Evolutionary conservation across 2,888 invertebrate genomes (phyloP), one percentile per base, ranked within the genome.

Genomic region (Gymnosoma rotundatum): DNA sequence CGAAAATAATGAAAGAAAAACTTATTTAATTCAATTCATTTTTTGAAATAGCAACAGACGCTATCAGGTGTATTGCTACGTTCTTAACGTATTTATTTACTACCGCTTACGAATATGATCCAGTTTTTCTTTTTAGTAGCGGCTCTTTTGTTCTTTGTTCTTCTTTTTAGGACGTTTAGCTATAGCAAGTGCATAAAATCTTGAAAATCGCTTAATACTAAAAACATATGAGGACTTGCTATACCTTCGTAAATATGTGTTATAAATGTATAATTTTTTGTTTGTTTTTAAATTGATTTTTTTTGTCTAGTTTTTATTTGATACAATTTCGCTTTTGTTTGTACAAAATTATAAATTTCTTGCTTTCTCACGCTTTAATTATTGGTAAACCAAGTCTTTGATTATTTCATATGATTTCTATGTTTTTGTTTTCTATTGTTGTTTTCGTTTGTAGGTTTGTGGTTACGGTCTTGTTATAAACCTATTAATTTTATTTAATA

Each of bases 381-480:
- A 45, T 58, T 21, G 10, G 0, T 50, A 18, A 18, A 60, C 14
- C 14, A 52, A 61, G 63, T 64, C 32, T 10, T 72, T 42, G 7
- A 42, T 42, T 56, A 25, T 58, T 12, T 48, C 7, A 18, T 52
- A 7, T 18, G 2, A 56, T n/a, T 64, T 10, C 50, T 32, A 60
- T n/a, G 60, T 61, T 32, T n/a, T 36, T 48, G 66, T 78, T 38
- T 58, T 66, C 58, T 69, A 45, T 56, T 52, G 45, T 61, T 42
- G 50, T 79, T 74, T 56, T 79, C 1, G n/a, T n/a, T 18, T 63
- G 63, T 36, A 69, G 58, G 78, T 38, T 66, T 74, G 48, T 58
- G 83, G 86, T 85, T 83, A 89, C 87, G 89, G 87, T 89, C 80
- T 82, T 82, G 88, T 90, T 87, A 89, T 87, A 89, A 87, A 85